Evolutionary conservation across 53 echinoderm and acorn worm genomes (phyloP).

Genomic region (Apostichopus leukothele): DNA sequence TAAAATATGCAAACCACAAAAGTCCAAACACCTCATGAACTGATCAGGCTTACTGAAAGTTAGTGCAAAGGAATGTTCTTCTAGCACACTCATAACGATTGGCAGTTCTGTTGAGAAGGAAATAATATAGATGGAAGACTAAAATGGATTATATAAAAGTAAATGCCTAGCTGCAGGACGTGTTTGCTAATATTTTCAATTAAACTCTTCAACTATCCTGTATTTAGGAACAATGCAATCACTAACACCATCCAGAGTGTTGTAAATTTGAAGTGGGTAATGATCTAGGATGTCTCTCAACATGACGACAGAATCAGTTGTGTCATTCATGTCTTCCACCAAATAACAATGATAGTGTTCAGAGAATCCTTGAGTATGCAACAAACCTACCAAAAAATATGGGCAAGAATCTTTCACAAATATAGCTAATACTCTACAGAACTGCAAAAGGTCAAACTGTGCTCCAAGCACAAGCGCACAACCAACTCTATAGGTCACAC

Average conservation of each 20-base stretch:
- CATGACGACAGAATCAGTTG: neutral
- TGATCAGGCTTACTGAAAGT: neutral
- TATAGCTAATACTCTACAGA: neutral
- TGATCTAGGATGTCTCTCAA: neutral
- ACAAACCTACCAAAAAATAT: constrained; percentile 1
- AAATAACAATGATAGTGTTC: constrained; percentile 8
- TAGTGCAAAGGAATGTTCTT: neutral
- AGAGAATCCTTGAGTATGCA: neutral
- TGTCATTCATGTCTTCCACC: neutral
- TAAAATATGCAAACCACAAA: constrained; percentile 5
- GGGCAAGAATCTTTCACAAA: constrained; percentile 3
- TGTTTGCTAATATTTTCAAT: neutral
- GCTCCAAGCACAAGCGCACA: neutral
- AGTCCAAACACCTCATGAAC: neutral
- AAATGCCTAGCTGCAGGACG: too few species aligned
- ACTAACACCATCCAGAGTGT: neutral
- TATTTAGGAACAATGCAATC: neutral
- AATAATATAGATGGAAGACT: neutral
- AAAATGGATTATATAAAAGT: too few species aligned
- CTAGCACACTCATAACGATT: neutral
- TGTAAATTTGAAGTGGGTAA: constrained; percentile 20
- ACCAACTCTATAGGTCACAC: constrained; percentile 4
- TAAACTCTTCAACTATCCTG: constrained; percentile 27
- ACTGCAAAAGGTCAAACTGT: constrained; percentile 21
- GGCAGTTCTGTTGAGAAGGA: neutral